These are phyloP conservation scores for Athripsodes cinereus DNA, from an alignment of 2,888 invertebrate genomes.

Conservation along the genomic window DNA sequence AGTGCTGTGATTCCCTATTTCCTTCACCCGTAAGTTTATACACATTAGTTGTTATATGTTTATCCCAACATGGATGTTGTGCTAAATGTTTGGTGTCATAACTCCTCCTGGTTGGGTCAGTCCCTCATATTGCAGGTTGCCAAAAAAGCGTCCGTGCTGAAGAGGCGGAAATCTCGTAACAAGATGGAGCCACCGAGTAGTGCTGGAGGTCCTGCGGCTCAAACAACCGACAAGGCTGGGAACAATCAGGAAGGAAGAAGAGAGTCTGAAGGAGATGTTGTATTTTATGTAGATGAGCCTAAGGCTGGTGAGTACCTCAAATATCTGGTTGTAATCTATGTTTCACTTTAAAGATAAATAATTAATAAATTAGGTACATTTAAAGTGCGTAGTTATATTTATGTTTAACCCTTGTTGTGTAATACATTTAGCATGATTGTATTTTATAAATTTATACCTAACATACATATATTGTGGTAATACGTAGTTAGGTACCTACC, in stretches of 20 bases:
- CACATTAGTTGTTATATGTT: background rate
- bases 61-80: constrained; percentile 21
- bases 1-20: background rate
- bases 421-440: too few relatives aligned
- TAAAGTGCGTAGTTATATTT: too few relatives aligned
- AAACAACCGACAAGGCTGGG: constrained; percentile 26
- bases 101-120: constrained; percentile 44
- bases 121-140: constrained; percentile 68
- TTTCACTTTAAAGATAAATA: too few relatives aligned
- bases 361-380: too few relatives aligned
- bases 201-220: background rate
- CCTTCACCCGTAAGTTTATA: background rate
- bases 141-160: constrained; percentile 66
- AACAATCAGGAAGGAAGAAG: constrained; percentile 34
- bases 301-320: constrained; percentile 54
- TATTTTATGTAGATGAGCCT: constrained; percentile 60
- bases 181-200: constrained; percentile 51
- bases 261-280: constrained; percentile 58
- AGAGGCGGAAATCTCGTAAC: constrained; percentile 61
- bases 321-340: too few relatives aligned
- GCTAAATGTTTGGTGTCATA: constrained; percentile 32
- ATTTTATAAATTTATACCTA: too few relatives aligned
- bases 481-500: too few relatives aligned
- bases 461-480: too few relatives aligned
- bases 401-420: too few relatives aligned